phyloP scores from a whole-genome alignment of 1,140 invertebrate species.

The Leptoteleia sp. region DNA sequence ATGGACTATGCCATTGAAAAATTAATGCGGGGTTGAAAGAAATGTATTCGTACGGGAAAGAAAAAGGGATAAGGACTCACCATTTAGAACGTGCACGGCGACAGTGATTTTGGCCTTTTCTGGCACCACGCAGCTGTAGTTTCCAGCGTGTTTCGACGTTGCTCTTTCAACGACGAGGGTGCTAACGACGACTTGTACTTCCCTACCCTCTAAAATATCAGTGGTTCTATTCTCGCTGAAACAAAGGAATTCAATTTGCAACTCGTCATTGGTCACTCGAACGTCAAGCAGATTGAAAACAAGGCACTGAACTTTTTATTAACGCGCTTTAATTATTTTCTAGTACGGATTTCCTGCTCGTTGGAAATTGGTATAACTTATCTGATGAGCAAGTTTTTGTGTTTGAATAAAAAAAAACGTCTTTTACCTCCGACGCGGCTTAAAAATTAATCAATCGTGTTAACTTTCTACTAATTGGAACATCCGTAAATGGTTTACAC shows the following conservation, averaged over 20 bases:
- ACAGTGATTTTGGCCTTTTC: constrained; percentile 78
- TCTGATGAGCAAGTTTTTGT: background rate
- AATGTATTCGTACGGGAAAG: constrained; percentile 10
- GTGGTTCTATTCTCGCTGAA: constrained; percentile 81
- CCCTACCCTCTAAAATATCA: constrained; percentile 77
- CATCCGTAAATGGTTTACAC: too few relatives aligned
- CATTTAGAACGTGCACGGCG: constrained; percentile 81
- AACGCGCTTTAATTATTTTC: constrained; percentile 8
- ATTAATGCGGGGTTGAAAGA: too few relatives aligned
- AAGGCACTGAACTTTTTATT: constrained; percentile 29
- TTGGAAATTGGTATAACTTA: background rate
- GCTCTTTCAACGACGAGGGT: constrained; percentile 83
- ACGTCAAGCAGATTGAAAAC: constrained; percentile 28
- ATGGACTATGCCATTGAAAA: too few relatives aligned
- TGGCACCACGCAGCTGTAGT: constrained; percentile 83
- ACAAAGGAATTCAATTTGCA: constrained; percentile 59
- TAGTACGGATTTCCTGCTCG: background rate
- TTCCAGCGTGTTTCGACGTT: constrained; percentile 82
- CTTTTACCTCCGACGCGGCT: too few relatives aligned
- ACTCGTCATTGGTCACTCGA: constrained; percentile 36
- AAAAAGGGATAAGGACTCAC: constrained; percentile 70
- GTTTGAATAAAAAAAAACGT: too few relatives aligned
- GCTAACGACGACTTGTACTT: constrained; percentile 81
- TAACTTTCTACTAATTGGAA: too few relatives aligned
- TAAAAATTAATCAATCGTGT: too few relatives aligned